Conservation (phyloP, 2,113 vertebrate species). For the Epinephelus cyanopodus region DNA sequence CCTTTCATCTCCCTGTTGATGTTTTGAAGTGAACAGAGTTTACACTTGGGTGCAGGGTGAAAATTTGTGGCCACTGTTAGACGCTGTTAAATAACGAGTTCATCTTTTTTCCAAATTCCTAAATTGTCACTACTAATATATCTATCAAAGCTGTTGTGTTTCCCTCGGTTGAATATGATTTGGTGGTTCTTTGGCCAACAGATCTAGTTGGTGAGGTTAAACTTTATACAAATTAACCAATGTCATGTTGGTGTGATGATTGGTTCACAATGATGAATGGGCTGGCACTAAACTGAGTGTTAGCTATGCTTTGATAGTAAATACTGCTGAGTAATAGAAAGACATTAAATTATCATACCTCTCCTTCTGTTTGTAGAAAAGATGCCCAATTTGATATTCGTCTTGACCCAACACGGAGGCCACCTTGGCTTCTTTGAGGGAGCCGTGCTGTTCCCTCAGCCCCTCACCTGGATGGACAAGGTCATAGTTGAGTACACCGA, state of each 20-base stretch:
- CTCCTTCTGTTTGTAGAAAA: slow-evolving; percentile 82
- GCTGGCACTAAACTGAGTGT: neutral
- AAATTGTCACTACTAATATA: neutral
- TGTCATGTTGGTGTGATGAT: neutral
- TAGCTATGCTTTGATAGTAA: neutral
- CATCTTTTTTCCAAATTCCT: neutral
- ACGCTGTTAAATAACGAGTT: neutral
- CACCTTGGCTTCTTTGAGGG: slow-evolving; percentile 98
- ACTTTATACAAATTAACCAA: no score
- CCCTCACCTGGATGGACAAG: slow-evolving; percentile 98
- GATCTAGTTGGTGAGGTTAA: neutral
- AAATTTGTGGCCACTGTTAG: neutral
- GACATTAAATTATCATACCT: neutral
- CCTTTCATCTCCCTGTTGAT: neutral
- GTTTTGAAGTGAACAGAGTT: neutral
- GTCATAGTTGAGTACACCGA: slow-evolving; percentile 92
- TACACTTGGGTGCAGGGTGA: neutral
- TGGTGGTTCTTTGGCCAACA: neutral
- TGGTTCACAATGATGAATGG: neutral
- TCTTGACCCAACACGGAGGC: slow-evolving; percentile 93
- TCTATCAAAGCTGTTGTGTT: neutral
- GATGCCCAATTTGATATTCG: slow-evolving; percentile 92
- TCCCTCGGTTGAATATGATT: neutral
- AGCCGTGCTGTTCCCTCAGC: slow-evolving; percentile 92
- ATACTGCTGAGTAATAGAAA: neutral